These are phyloP conservation scores for Phacellophora camtschatica DNA, from an alignment of 30 jellyfish, hydroid and myxozoan species.

Conservation along the genomic window DNA sequence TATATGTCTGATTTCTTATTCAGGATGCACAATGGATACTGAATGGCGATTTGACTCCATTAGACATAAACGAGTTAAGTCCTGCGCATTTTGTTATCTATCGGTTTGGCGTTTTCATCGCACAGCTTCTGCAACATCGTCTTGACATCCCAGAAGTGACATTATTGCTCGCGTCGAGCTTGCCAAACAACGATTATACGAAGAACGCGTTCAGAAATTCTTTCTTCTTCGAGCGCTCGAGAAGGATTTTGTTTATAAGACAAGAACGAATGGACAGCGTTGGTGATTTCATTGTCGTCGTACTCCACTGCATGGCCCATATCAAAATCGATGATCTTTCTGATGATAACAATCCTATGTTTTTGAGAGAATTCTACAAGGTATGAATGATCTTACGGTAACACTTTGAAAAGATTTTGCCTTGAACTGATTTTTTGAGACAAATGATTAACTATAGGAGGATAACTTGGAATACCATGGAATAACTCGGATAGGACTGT, in stretches of 20 bases:
- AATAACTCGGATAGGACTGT: no score
- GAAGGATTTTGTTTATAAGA: conserved; percentile 82
- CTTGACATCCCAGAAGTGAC: conserved; percentile 92
- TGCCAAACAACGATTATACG: conserved; percentile 89
- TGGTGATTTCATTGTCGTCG: conserved; percentile 93
- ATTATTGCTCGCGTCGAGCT: conserved; percentile 85
- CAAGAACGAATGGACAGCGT: conserved; percentile 97
- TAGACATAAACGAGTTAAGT: conserved; percentile 91
- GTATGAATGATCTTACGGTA: conserved; percentile 16
- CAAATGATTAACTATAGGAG: no score
- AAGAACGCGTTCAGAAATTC: conserved; percentile 96
- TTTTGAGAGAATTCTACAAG: conserved; percentile 93
- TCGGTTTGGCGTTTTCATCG: conserved; percentile 94
- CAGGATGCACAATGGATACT: conserved; percentile 99
- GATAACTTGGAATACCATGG: no score
- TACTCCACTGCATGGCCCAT: conserved; percentile 96
- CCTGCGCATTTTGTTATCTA: conserved; percentile 96
- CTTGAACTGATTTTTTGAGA: no score
- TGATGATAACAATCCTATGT: conserved; percentile 81
- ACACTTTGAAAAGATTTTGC: no score
- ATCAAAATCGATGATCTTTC: conserved; percentile 84
- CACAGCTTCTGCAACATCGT: conserved; percentile 75
- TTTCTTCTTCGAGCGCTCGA: conserved; percentile 90
- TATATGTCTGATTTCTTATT: no score
- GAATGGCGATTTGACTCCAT: conserved; percentile 89